A percentile compares a stretch with the other conserved stretches of the same genome.
Conservation (phyloP, 2,888 invertebrate genomes). For the Morpho deidamia region DNA sequence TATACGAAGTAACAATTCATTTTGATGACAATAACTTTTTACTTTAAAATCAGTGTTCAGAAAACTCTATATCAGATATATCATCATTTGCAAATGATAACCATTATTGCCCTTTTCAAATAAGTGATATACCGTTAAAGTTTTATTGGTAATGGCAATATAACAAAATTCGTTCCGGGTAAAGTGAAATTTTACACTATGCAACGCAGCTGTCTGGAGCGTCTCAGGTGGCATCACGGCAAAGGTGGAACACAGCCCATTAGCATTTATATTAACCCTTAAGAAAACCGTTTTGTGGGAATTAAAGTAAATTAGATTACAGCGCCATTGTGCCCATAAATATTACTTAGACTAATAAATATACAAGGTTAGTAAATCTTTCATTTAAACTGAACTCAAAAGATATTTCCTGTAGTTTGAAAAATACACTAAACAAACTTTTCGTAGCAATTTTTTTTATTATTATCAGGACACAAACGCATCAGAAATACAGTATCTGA, state of each 20-base stretch:
- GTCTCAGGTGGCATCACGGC: constrained; percentile 7
- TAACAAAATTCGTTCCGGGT: not conserved
- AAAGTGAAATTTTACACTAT: not conserved
- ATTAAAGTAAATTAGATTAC: constrained; percentile 53
- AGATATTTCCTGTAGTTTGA: not conserved
- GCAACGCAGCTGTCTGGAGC: constrained; percentile 19
- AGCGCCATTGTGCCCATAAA: constrained; percentile 17
- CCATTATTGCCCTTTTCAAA: too few relatives aligned
- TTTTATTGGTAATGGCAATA: too few relatives aligned
- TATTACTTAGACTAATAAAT: constrained; percentile 16
- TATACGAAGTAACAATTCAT: too few relatives aligned
- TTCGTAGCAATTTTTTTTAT: too few relatives aligned
- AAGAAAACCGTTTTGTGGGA: constrained; percentile 50
- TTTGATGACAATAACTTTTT: too few relatives aligned
- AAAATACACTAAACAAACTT: too few relatives aligned
- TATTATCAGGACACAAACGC: too few relatives aligned
- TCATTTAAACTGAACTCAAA: not conserved
- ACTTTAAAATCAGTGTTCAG: too few relatives aligned
- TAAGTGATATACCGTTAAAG: too few relatives aligned
- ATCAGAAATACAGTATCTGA: too few relatives aligned
- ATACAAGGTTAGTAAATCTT: constrained; percentile 3
- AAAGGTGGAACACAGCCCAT: constrained; percentile 35
- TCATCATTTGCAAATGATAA: too few relatives aligned
- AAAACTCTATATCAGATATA: too few relatives aligned
- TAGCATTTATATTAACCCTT: constrained; percentile 70